phyloP scores from a whole-genome alignment of 2,113 vertebrate species.

The Podarcis raffonei region DNA sequence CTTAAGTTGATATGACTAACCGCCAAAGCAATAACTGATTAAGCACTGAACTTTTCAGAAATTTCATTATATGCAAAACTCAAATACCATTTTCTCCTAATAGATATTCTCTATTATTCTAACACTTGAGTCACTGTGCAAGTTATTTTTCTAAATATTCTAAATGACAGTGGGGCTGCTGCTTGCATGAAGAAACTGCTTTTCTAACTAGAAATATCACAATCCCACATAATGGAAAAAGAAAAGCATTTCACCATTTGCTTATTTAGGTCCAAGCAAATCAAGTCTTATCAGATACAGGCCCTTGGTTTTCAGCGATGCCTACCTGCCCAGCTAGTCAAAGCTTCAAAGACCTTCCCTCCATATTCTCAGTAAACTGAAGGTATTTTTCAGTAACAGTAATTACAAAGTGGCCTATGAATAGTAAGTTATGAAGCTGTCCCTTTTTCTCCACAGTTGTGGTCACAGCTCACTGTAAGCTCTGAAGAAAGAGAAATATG shows the following conservation, averaged over 20 bases:
- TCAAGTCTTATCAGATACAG: neutral
- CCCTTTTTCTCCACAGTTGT: neutral
- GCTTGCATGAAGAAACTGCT: neutral
- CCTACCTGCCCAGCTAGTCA: neutral
- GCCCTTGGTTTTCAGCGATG: slow-evolving; percentile 1
- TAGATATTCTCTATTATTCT: neutral
- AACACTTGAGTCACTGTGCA: neutral
- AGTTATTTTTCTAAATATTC: neutral
- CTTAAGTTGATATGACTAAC: neutral
- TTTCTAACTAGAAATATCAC: neutral
- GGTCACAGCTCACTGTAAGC: neutral
- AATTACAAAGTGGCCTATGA: neutral
- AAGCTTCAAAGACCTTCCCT: neutral
- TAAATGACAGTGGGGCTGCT: neutral
- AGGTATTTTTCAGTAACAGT: neutral
- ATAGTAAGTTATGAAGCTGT: neutral
- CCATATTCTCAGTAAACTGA: neutral
- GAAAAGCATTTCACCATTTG: neutral
- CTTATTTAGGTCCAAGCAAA: neutral
- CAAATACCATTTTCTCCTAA: neutral
- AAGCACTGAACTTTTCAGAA: neutral
- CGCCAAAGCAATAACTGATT: neutral
- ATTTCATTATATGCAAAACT: neutral
- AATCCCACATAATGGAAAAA: neutral
- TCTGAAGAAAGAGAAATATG: neutral